phyloP scores from a whole-genome alignment of 2,113 vertebrate genomes.

The Serinus canaria region DNA sequence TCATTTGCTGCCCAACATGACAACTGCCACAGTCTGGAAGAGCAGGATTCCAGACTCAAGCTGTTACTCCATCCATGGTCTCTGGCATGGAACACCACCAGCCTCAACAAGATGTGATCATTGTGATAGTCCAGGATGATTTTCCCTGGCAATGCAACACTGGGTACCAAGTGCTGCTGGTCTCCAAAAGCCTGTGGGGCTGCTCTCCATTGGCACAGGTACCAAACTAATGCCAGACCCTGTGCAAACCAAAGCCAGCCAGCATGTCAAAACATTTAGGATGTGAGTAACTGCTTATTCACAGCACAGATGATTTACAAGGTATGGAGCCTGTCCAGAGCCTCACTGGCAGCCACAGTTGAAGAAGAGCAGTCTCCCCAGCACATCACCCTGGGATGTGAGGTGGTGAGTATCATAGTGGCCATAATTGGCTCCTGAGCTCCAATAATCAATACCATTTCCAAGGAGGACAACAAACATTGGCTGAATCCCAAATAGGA shows the following conservation, averaged over 20 bases:
- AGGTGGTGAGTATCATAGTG: accelerated
- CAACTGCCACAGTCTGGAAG: neutral
- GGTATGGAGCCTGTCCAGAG: neutral
- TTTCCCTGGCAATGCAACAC: accelerated
- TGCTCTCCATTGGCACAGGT: accelerated
- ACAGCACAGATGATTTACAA: neutral
- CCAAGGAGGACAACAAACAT: conserved; percentile 19
- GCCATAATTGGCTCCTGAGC: neutral
- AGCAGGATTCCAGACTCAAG: neutral
- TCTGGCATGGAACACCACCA: neutral
- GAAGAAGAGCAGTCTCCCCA: neutral
- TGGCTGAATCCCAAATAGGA: neutral
- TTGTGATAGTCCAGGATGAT: neutral
- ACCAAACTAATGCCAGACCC: neutral
- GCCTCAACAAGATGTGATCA: neutral
- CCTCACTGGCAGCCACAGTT: neutral
- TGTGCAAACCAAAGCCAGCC: neutral
- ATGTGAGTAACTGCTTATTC: neutral
- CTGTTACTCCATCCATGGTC: neutral
- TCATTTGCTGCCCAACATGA: neutral
- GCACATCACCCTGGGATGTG: neutral
- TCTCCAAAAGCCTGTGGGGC: neutral
- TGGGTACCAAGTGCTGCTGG: neutral
- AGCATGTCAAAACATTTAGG: neutral
- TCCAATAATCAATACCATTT: neutral